Evolutionary conservation across 2,113 vertebrate species (phyloP).

Genomic region (Eupsittula cactorum): DNA sequence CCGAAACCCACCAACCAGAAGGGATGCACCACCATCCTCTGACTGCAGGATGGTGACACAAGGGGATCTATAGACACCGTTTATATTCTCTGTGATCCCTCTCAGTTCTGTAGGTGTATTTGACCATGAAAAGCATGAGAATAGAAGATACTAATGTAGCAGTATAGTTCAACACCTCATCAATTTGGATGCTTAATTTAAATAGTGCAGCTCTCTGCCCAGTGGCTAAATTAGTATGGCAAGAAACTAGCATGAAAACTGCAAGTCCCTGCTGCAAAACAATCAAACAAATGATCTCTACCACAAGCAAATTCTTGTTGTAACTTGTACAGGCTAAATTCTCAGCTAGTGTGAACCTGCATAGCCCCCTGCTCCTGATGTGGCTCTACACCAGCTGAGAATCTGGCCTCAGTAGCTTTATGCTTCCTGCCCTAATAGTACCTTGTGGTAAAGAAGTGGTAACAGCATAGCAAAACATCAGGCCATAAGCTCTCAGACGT

Average conservation of each 20-base stretch:
- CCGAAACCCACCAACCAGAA: neutral
- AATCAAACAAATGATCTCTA: neutral
- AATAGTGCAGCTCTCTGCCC: constrained; percentile 45
- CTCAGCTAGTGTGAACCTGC: neutral
- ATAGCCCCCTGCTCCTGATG: neutral
- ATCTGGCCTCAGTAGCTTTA: neutral
- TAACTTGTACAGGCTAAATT: neutral
- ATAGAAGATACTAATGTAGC: constrained; percentile 47
- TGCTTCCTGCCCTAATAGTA: neutral
- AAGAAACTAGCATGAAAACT: constrained; percentile 51
- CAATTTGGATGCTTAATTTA: constrained; percentile 62
- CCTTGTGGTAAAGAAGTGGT: neutral
- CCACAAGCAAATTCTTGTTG: neutral
- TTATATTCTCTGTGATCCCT: neutral
- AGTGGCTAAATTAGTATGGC: constrained; percentile 40
- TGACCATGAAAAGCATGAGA: neutral
- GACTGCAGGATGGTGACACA: neutral
- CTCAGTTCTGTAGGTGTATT: neutral
- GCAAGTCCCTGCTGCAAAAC: constrained; percentile 47
- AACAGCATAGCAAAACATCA: neutral
- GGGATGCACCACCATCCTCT: neutral
- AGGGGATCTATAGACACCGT: neutral
- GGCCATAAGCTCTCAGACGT: neutral
- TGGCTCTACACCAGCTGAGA: neutral
- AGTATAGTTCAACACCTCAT: constrained; percentile 59